Base-by-base conservation (phyloP, 2,888 invertebrate genomes). In the Eumerus sabulonum region DNA sequence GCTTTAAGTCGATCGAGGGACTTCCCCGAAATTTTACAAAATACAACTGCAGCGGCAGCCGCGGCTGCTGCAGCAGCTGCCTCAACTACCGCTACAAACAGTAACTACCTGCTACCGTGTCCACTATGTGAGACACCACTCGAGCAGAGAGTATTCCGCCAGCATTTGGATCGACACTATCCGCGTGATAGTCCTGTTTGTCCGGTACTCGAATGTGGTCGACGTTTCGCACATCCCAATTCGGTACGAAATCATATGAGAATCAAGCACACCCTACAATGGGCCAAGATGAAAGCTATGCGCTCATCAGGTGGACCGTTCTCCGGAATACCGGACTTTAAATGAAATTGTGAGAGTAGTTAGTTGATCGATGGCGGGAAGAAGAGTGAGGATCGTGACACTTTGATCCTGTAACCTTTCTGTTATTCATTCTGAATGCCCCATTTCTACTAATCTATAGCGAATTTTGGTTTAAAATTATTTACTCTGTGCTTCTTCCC, bases 161-260 rank as follows among this genome's bases (percentile, higher is more conserved):
- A 92, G 60, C 95, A 95, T 89, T 91, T 95, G 85, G 95, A 93
- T 87, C 92, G 93, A 83, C 95, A 95, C 90, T 95, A 95, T 90
- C 95, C 95, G 79, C 92, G 95, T 85, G 95, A 95, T 90, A 94
- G 94, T 87, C 94, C 94, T 82, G 92, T 92, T 82, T 96, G 95
- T 90, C 95, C 95, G 44, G 95, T 95, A 64, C 90, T 92, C 71
- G 90, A 92, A 82, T 95, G 95, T 89, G 93, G 93, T 63, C 92
- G 94, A 82, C 91, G 91, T 83, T 95, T 95, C 89, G 92, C 94
- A 79, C 95, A 95, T 89, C 95, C 95, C 81, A 95, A 95, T 90
- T 95, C 95, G 71, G 95, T 95, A 83, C 92, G 95, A 85, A 95
- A 95, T 90, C 95, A 95, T 90, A 95, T 95, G 95, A 91, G 95